phyloP scores from a whole-genome alignment of 2,113 vertebrate species.

The Todiramphus saurophagus region DNA sequence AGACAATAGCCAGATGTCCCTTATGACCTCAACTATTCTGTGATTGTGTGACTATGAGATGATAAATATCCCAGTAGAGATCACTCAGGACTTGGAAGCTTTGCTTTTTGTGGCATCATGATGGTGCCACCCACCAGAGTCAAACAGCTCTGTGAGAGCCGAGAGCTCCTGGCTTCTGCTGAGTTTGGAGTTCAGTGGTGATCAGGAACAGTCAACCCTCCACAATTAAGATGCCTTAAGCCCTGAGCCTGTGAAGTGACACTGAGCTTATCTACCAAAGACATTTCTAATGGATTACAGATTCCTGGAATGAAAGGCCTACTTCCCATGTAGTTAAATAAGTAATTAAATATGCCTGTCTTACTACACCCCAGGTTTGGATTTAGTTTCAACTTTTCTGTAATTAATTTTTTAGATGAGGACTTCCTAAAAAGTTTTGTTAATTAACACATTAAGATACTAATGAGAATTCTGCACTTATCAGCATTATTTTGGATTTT shows the following conservation, averaged over 20 bases:
- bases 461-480: background rate
- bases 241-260: background rate
- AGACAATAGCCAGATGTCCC: background rate
- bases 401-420: background rate
- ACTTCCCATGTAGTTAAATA: background rate
- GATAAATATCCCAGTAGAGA: background rate
- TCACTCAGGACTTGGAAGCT: background rate
- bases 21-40: background rate
- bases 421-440: background rate
- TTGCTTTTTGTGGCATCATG: background rate
- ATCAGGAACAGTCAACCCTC: background rate
- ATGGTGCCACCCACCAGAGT: background rate
- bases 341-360: background rate
- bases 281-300: background rate
- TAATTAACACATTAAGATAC: background rate
- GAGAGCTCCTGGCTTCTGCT: background rate
- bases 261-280: background rate
- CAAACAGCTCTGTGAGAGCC: background rate
- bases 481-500: background rate
- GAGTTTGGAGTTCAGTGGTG: background rate
- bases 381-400: background rate
- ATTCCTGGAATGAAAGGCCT: background rate
- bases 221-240: background rate
- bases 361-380: background rate
- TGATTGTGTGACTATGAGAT: background rate